phyloP scores from a whole-genome alignment of 1,140 invertebrate species.

The Elysia chlorotica region DNA sequence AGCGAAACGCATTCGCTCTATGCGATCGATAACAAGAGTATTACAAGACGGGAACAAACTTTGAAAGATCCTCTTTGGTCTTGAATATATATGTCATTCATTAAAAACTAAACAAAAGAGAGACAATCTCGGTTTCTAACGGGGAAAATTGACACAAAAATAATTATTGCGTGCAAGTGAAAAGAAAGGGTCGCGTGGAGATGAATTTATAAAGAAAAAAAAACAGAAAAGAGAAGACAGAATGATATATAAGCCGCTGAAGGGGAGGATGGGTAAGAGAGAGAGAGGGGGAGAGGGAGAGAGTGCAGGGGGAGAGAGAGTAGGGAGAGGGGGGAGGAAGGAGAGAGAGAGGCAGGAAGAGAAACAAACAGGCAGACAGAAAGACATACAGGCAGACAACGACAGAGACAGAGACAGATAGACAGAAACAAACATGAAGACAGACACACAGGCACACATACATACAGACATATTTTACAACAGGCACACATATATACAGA shows the following conservation, averaged over 20 bases:
- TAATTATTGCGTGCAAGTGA: too few species aligned
- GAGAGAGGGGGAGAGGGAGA: neutral
- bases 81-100: too few species aligned
- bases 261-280: neutral
- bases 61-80: too few species aligned
- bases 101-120: too few species aligned
- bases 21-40: too few species aligned
- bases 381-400: neutral
- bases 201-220: neutral
- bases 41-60: too few species aligned
- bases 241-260: too few species aligned
- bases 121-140: too few species aligned
- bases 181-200: too few species aligned
- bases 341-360: neutral
- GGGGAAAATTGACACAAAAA: too few species aligned
- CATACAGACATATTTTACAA: neutral
- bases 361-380: neutral
- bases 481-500: neutral
- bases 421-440: neutral
- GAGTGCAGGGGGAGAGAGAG: neutral
- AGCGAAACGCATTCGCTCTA: too few species aligned
- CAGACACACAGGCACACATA: neutral
- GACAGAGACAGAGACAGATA: neutral
- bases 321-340: neutral
- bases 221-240: neutral